Evolutionary conservation across 2,113 vertebrate species (phyloP).

Genomic region (Centropus unirufus): DNA sequence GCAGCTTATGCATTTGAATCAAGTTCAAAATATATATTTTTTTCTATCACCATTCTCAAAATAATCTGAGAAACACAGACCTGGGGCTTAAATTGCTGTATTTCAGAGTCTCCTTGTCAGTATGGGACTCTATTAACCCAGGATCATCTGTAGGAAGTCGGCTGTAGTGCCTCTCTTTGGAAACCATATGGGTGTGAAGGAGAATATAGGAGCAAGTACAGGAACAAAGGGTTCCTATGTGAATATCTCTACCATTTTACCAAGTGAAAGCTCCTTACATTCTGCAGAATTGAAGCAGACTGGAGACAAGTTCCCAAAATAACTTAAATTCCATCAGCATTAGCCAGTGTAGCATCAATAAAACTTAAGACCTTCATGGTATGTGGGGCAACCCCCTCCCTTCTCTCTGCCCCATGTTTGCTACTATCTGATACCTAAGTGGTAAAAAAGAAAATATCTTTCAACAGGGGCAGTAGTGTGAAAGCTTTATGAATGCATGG

Average conservation of each 20-base stretch:
- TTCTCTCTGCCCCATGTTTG: background rate
- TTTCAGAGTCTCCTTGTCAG: background rate
- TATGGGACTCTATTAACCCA: background rate
- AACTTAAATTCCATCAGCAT: constrained; percentile 27
- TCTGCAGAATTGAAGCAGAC: background rate
- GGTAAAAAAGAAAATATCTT: background rate
- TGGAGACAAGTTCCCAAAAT: background rate
- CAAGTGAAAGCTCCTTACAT: background rate
- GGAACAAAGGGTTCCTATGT: background rate
- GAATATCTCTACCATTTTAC: background rate
- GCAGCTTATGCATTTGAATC: background rate
- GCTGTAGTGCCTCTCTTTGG: background rate
- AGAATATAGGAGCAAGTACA: background rate
- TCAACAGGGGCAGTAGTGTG: background rate
- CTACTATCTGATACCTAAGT: background rate
- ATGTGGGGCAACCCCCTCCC: background rate
- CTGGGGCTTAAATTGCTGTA: background rate
- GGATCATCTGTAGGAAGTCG: background rate
- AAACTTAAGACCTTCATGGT: background rate
- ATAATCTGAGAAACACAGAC: background rate
- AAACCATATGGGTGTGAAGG: background rate
- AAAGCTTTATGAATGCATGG: background rate
- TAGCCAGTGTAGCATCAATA: background rate
- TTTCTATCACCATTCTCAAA: background rate
- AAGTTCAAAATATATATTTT: background rate